A percentile compares a stretch with the other conserved stretches of the same genome.
These are phyloP conservation scores for Agrotis ipsilon DNA, from an alignment of 2,888 invertebrate species.

Conservation along the genomic window DNA sequence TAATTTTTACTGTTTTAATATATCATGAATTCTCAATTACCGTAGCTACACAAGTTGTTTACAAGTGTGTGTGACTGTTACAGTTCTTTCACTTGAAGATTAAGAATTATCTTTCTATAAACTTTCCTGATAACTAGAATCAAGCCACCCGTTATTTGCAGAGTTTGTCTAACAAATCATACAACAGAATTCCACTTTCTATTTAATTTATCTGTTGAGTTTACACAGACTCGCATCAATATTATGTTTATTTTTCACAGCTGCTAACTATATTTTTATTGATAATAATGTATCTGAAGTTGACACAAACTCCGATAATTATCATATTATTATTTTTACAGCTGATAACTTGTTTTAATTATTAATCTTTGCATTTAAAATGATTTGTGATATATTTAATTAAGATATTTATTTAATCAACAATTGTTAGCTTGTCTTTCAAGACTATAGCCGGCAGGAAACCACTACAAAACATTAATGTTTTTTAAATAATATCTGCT, in stretches of 20 bases:
- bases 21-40: slow-evolving; percentile 14
- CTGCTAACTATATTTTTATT: slow-evolving; percentile 9
- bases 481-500: neutral
- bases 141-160: neutral
- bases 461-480: neutral
- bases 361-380: no score
- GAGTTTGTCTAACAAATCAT: slow-evolving; percentile 9
- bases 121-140: slow-evolving; percentile 16
- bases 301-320: neutral
- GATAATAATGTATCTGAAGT: neutral
- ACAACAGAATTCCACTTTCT: slow-evolving; percentile 16
- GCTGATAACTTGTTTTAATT: neutral
- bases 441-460: neutral
- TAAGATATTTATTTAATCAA: neutral
- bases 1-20: slow-evolving; percentile 5
- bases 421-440: neutral
- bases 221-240: neutral
- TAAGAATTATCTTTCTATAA: slow-evolving; percentile 3
- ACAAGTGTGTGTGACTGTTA: slow-evolving; percentile 1
- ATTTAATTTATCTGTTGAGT: neutral
- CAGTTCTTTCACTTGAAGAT: slow-evolving; percentile 9
- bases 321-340: slow-evolving; percentile 2
- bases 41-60: slow-evolving; percentile 11
- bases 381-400: neutral
- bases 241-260: slow-evolving; percentile 1